Conservation (phyloP, 2,113 vertebrate genomes). For the Empidonax traillii region DNA sequence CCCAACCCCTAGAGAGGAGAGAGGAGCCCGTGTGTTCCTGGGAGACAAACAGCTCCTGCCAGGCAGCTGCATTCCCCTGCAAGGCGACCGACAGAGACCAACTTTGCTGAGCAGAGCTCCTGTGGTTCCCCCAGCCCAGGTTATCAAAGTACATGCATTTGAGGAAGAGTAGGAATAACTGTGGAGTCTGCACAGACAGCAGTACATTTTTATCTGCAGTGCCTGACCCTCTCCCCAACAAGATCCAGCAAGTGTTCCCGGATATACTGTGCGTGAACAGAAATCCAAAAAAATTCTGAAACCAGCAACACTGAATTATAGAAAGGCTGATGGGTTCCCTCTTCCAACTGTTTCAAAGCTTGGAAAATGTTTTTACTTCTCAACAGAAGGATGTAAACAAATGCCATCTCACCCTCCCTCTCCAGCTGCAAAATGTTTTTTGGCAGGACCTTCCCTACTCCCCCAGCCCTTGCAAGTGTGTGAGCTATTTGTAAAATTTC, state of each 20-base stretch:
- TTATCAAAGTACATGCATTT: not conserved
- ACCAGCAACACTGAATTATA: not conserved
- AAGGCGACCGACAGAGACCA: not conserved
- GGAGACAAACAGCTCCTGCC: not conserved
- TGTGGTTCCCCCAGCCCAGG: not conserved
- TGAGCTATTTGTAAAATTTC: constrained; percentile 62
- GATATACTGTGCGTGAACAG: not conserved
- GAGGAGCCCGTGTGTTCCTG: not conserved
- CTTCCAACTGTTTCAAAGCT: constrained; percentile 35
- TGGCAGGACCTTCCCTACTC: constrained; percentile 57
- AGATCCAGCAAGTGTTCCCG: not conserved
- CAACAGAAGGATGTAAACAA: constrained; percentile 50
- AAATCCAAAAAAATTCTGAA: not conserved
- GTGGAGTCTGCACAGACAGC: not conserved
- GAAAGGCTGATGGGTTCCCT: not conserved
- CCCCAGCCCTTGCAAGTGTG: constrained; percentile 32
- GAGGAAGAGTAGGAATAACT: not conserved
- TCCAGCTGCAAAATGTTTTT: constrained; percentile 61
- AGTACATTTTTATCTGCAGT: constrained; percentile 11
- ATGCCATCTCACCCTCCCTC: constrained; percentile 44
- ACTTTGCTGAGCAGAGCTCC: constrained; percentile 37
- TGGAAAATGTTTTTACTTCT: constrained; percentile 40
- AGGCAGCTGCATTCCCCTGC: not conserved
- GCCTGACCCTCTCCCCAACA: not conserved
- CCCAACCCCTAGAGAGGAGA: not conserved